Evolutionary conservation across 2,888 invertebrate species (phyloP).

Genomic region (Laothoe populi): DNA sequence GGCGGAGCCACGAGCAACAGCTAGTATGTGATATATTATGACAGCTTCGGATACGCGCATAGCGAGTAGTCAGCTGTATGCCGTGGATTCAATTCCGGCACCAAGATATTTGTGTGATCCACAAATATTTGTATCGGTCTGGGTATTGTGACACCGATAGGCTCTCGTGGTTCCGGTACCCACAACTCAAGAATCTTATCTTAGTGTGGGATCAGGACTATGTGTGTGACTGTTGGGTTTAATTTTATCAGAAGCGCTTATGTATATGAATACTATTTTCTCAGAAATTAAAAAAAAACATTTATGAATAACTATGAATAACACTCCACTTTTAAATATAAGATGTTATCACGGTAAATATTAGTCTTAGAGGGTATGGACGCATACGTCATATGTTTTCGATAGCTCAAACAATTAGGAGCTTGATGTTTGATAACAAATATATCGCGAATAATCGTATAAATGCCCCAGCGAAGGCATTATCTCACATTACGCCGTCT

Average conservation of each 20-base stretch:
- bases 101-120: too few relatives aligned
- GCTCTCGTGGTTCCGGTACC: too few relatives aligned
- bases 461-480: constrained; percentile 24
- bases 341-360: constrained; percentile 19
- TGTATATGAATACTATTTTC: background rate
- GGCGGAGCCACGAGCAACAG: too few relatives aligned
- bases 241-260: background rate
- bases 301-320: background rate
- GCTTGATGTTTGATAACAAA: constrained; percentile 23
- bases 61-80: too few relatives aligned
- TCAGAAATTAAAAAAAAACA: background rate
- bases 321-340: background rate
- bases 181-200: too few relatives aligned
- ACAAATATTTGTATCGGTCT: too few relatives aligned
- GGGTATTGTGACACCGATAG: too few relatives aligned
- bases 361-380: constrained; percentile 23
- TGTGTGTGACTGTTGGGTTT: too few relatives aligned
- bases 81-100: too few relatives aligned
- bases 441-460: constrained; percentile 26
- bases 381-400: constrained; percentile 26
- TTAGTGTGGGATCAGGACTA: too few relatives aligned
- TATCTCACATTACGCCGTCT: constrained; percentile 34
- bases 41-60: too few relatives aligned
- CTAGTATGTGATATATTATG: too few relatives aligned
- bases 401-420: constrained; percentile 28